phyloP scores from a whole-genome alignment of 2,888 invertebrate genomes.

The Ormyrus thymus region DNA sequence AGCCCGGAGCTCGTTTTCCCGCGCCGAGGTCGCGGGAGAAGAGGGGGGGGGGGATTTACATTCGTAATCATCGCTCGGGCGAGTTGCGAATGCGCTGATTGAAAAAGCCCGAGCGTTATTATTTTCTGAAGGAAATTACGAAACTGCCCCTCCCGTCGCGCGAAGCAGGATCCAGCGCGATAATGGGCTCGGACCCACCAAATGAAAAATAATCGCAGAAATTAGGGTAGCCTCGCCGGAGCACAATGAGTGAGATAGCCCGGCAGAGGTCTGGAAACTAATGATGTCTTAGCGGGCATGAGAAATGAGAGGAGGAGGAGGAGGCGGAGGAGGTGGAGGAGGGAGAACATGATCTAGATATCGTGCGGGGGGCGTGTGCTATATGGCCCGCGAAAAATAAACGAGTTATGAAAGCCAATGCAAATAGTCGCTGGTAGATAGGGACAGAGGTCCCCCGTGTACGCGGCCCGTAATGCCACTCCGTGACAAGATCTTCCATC shows the following conservation, averaged over 20 bases:
- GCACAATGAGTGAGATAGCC: slow-evolving; percentile 37
- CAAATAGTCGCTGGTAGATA: slow-evolving; percentile 63
- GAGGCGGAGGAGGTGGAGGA: slow-evolving; percentile 6
- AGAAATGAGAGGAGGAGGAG: slow-evolving; percentile 23
- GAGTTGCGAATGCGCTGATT: slow-evolving; percentile 18
- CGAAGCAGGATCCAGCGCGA: slow-evolving; percentile 19
- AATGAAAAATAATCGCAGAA: slow-evolving; percentile 31
- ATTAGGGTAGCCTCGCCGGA: background rate
- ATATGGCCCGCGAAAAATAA: slow-evolving; percentile 58
- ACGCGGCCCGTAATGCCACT: slow-evolving; percentile 66
- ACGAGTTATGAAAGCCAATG: slow-evolving; percentile 64
- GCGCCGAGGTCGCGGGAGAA: background rate
- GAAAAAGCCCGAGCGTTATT: slow-evolving; percentile 14
- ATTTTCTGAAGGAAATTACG: background rate
- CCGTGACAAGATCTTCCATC: slow-evolving; percentile 74
- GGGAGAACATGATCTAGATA: slow-evolving; percentile 62
- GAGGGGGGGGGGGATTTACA: slow-evolving; percentile 36
- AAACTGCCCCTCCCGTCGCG: background rate
- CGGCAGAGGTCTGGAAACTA: slow-evolving; percentile 32
- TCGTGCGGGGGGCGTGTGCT: slow-evolving; percentile 53
- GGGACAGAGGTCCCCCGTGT: slow-evolving; percentile 55
- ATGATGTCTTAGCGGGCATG: slow-evolving; percentile 44
- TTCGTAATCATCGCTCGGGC: slow-evolving; percentile 38
- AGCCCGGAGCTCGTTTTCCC: slow-evolving; percentile 25
- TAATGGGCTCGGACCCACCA: background rate